A percentile compares a stretch with the other conserved stretches of the same genome.
Evolutionary conservation across 2,113 vertebrate genomes (phyloP).

Genomic region (Jacana jacana): DNA sequence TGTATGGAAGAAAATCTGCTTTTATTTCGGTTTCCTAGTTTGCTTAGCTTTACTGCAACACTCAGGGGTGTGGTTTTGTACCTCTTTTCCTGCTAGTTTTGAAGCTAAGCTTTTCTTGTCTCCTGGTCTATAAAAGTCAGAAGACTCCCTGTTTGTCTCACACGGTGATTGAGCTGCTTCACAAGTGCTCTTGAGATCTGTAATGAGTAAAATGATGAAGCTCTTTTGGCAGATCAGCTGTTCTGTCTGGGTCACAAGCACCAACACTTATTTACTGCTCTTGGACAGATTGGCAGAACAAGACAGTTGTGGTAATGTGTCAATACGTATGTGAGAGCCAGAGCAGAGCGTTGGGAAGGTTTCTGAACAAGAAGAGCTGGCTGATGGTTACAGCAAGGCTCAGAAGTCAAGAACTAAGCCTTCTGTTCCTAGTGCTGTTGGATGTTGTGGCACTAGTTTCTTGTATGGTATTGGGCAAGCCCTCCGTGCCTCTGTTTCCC

Average conservation of each 20-base stretch:
- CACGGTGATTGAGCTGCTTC: neutral
- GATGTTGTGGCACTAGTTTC: neutral
- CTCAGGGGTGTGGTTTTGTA: neutral
- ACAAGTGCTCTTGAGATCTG: neutral
- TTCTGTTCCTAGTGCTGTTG: neutral
- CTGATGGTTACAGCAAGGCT: neutral
- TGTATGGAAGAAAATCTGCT: neutral
- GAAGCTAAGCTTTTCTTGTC: neutral
- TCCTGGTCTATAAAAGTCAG: neutral
- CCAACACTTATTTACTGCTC: neutral
- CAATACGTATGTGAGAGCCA: neutral
- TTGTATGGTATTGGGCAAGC: neutral
- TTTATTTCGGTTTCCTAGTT: neutral
- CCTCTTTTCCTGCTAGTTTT: neutral
- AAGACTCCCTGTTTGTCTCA: neutral
- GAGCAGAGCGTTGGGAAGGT: neutral
- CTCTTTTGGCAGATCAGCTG: conserved; percentile 19
- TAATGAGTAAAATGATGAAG: neutral
- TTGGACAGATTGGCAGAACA: neutral
- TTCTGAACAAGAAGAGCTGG: neutral
- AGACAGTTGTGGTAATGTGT: neutral
- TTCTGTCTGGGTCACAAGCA: conserved; percentile 20
- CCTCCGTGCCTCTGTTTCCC: neutral
- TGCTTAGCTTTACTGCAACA: neutral
- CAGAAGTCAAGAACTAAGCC: neutral